Evolutionary conservation across 1,140 invertebrate genomes (phyloP).

Genomic region (Drosophila lacertosa): DNA sequence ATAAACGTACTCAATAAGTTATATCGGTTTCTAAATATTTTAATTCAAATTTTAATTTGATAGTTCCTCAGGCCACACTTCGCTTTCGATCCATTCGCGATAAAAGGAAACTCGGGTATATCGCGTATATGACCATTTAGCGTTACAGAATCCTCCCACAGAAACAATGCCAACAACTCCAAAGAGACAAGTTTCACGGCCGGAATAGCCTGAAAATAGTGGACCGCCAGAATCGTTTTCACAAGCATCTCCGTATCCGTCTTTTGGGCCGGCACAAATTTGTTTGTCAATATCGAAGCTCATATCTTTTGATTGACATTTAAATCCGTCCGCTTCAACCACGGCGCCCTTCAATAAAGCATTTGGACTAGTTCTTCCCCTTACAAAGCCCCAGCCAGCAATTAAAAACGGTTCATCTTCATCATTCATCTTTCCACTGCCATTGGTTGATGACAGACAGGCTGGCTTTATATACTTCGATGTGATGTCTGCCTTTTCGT

Average conservation of each 20-base stretch:
- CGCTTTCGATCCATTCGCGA: slow-evolving; percentile 25
- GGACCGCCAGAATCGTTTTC: slow-evolving; percentile 25
- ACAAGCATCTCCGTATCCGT: slow-evolving; percentile 2
- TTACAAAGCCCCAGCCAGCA: slow-evolving; percentile 15
- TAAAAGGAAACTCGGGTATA: slow-evolving; percentile 16
- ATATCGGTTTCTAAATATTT: no score
- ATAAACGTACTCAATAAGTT: no score
- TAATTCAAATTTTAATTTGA: neutral
- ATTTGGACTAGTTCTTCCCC: neutral
- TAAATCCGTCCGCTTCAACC: neutral
- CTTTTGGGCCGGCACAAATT: slow-evolving; percentile 3
- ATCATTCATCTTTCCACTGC: no score
- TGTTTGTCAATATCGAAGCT: neutral
- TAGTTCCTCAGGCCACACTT: slow-evolving; percentile 13
- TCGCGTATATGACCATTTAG: accelerated
- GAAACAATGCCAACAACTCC: slow-evolving; percentile 13
- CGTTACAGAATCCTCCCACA: neutral
- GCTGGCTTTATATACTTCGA: slow-evolving; percentile 11
- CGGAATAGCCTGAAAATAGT: neutral
- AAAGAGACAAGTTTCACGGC: slow-evolving; percentile 3
- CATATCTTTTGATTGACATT: neutral
- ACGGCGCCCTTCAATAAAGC: neutral
- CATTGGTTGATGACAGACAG: slow-evolving; percentile 6
- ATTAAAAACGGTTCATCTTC: neutral
- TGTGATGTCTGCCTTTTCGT: neutral